phyloP scores from a whole-genome alignment of 1,140 invertebrate genomes.

The Pentalonia nigronervosa region DNA sequence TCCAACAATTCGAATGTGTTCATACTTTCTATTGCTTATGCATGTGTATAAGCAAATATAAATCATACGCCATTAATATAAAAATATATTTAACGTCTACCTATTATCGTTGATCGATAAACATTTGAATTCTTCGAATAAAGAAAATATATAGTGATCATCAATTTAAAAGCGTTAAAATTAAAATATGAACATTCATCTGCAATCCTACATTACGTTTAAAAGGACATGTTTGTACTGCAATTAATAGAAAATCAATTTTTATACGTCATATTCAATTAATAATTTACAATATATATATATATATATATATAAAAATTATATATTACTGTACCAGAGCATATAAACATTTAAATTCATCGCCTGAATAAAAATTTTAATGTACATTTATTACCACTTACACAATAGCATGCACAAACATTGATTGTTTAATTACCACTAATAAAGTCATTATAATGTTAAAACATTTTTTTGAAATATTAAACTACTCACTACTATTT shows the following conservation, averaged over 20 bases:
- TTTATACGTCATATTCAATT: neutral
- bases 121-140: neutral
- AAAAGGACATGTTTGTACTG: neutral
- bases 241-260: neutral
- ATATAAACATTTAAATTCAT: neutral
- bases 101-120: neutral
- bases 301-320: neutral
- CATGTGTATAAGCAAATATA: neutral
- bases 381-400: neutral
- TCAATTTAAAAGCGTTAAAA: conserved; percentile 10
- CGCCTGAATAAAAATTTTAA: neutral
- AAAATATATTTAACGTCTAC: neutral
- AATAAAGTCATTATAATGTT: neutral
- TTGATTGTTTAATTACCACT: conserved; percentile 25
- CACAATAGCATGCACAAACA: neutral
- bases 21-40: neutral
- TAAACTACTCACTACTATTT: neutral
- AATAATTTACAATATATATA: neutral
- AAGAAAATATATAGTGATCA: neutral
- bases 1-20: neutral
- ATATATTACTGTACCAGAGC: neutral
- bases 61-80: neutral
- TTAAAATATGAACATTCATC: too few species aligned
- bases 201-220: too few species aligned
- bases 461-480: conserved; percentile 30